phyloP scores from a whole-genome alignment of 2,888 invertebrate species.

The Electrophaes corylata region DNA sequence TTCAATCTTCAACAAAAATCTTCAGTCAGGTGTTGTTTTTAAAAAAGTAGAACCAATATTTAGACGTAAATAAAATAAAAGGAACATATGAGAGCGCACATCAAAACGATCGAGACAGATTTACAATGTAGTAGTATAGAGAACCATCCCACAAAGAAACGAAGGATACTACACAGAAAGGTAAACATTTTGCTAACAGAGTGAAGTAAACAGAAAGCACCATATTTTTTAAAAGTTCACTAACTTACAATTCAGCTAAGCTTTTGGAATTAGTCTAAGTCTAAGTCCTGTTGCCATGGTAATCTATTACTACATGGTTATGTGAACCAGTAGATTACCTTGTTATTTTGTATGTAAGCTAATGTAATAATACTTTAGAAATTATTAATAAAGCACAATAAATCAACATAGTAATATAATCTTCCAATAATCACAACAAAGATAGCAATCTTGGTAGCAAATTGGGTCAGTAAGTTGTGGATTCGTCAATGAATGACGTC shows the following conservation, averaged over 20 bases:
- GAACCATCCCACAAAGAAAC: slow-evolving; percentile 31
- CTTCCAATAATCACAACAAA: too few species aligned
- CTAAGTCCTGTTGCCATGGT: too few species aligned
- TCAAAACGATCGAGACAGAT: slow-evolving; percentile 54
- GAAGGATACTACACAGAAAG: slow-evolving; percentile 50
- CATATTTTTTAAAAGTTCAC: slow-evolving; percentile 38
- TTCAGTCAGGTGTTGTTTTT: neutral
- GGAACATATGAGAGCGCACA: slow-evolving; percentile 26
- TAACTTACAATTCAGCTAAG: slow-evolving; percentile 13
- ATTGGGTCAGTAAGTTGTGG: slow-evolving; percentile 38
- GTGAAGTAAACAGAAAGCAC: slow-evolving; percentile 56
- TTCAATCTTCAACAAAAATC: too few species aligned
- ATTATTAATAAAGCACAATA: too few species aligned
- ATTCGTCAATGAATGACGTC: slow-evolving; percentile 64
- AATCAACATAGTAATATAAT: too few species aligned
- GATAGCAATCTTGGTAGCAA: slow-evolving; percentile 22
- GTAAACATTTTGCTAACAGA: slow-evolving; percentile 56
- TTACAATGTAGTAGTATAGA: slow-evolving; percentile 54
- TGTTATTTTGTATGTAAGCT: too few species aligned
- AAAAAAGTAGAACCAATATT: slow-evolving; percentile 14
- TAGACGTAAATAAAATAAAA: slow-evolving; percentile 21
- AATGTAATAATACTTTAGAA: too few species aligned
- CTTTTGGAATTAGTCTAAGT: neutral
- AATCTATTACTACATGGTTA: too few species aligned
- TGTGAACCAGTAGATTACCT: too few species aligned